Evolutionary conservation across 2,888 invertebrate species (phyloP), one percentile per base, ranked within the genome.

Genomic region (Nomada fucata): DNA sequence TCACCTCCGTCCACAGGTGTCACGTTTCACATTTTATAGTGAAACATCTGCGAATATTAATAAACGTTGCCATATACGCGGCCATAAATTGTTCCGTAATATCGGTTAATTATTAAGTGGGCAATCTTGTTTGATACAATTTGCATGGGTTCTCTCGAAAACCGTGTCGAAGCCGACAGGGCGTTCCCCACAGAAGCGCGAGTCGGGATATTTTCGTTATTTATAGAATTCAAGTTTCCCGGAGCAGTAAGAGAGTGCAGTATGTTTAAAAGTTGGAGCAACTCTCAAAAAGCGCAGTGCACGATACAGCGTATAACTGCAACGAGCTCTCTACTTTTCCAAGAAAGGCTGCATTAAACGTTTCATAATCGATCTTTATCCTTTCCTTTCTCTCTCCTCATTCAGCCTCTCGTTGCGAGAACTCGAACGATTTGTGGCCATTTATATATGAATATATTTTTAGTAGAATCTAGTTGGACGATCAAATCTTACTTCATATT

Each of bases 141-240:
- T 15, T 50, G 55, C 44, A 15, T 47, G 59, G 50, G 44, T 26
- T 52, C 53, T 23, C 47, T 26, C 55, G 63, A 69, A 70, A 75
- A 79, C 44, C 65, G 18, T 18, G 64, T 55, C n/a, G 69, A 53
- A 36, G 42, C 60, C 13, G 18, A 18, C 26, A 26, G 55, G 55
- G 53, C 75, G 70, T 79, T 75, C 70, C 68, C 80, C 82, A 59
- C 20, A 47, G 74, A 42, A 61, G 18, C 71, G 18, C 18, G 59
- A 23, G 26, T 13, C 29, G 47, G 60, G 77, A 74, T 77, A 70
- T 65, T 79, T 79, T 69, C 76, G 82, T 84, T 86, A 86, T 86
- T 82, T 84, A 72, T 73, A 82, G 70, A 68, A 79, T 68, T 72
- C 75, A 78, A 86, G 75, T 80, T 86, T 53, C 44, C 61, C 53